These are phyloP conservation scores for Sphaerophoria taeniata DNA, from an alignment of 2,888 invertebrate genomes.

Conservation along the genomic window DNA sequence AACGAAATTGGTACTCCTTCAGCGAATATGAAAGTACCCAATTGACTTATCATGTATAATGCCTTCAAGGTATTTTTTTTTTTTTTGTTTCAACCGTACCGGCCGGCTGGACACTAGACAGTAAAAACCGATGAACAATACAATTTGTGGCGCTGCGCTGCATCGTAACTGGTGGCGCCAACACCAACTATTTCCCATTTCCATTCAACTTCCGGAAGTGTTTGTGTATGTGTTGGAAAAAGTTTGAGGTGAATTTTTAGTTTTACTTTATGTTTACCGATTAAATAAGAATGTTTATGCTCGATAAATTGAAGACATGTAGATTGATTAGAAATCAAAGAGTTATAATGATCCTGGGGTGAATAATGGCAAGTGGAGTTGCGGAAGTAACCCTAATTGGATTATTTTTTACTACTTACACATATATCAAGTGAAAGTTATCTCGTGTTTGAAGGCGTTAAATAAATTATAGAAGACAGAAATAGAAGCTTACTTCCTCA, in stretches of 20 bases:
- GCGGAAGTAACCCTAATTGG: no score
- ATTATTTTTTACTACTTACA: no score
- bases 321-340: background rate
- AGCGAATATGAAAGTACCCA: constrained; percentile 47
- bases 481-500: no score
- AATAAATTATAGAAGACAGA: no score
- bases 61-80: constrained; percentile 24
- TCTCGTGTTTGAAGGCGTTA: no score
- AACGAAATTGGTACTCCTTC: constrained; percentile 37
- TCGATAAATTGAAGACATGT: no score
- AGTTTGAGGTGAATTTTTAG: no score
- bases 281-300: no score
- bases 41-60: background rate
- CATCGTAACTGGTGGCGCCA: constrained; percentile 35
- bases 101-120: background rate
- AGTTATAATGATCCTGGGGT: background rate
- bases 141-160: constrained; percentile 23
- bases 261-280: no score
- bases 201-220: constrained; percentile 35
- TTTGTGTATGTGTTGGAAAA: background rate
- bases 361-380: no score
- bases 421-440: no score
- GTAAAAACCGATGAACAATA: constrained; percentile 23
- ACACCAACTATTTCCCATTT: constrained; percentile 27
- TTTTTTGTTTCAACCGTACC: constrained; percentile 4